Base-by-base conservation (phyloP, 2,888 invertebrate genomes). In the Drosophila differens region DNA sequence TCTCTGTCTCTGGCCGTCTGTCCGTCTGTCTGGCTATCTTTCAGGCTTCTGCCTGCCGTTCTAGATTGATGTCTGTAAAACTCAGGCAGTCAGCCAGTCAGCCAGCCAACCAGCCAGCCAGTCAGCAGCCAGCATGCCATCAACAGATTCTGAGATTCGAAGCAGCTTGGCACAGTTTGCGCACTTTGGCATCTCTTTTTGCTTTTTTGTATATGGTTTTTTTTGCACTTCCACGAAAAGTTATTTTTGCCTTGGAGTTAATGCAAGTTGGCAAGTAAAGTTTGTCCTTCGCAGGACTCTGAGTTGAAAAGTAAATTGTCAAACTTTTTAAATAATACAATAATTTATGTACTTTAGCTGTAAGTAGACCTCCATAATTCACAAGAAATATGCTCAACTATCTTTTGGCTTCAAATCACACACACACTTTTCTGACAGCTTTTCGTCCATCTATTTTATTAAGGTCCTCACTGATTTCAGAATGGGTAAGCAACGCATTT, bases 41-140 rank as follows among this genome's bases (percentile, higher is more conserved):
- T 76, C 75, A 41, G 58, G 53, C 75, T 67, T 59, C 70, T 75
- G 86, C 73, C 79, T 84, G 83, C 77, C 74, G 72, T 79, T 85
- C 80, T 82, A 83, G 87, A 86, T 85, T 83, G 83, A 85, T 85
- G 83, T 82, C 85, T 81, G 76, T 76, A 22, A 55, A 55, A 51
- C 47, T 25, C 9, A 47, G 47, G 22, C 47, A 47, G 47, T 22
- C 47, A 35, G 35, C 22, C 35, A 44, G 28, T 0, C 28, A 30
- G 10, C 5, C 41, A 44, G 47, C 16, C 41, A 22, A 22, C 5
- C 41, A 44, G n/a, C 6, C 44, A 55, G 78, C 70, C 73, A 75
- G 78, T 69, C 73, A 75, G 70, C 54, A 73, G 76, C 63, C 64
- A 73, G 70, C 59, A 73, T 68, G 76, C 63, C 64, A 73, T 70